These are phyloP conservation scores for Tenrec ecaudatus DNA, from an alignment of 2,113 vertebrate genomes.

Conservation along the genomic window DNA sequence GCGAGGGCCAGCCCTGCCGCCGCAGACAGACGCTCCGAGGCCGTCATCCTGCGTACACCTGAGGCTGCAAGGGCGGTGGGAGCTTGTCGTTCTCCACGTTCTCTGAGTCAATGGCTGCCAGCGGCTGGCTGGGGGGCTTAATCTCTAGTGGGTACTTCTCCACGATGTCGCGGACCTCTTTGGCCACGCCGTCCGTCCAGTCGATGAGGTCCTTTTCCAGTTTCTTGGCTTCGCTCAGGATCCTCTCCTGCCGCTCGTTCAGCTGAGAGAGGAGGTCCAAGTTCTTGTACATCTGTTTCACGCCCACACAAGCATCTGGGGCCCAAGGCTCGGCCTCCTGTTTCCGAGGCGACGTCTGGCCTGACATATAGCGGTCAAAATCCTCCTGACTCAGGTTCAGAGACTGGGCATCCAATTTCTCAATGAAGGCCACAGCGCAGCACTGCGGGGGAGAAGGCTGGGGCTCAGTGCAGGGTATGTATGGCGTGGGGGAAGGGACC, in stretches of 20 bases:
- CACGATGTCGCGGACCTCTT: slow-evolving; percentile 93
- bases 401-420: slow-evolving; percentile 97
- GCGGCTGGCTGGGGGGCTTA: slow-evolving; percentile 85
- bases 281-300: slow-evolving; percentile 93
- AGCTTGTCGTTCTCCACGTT: slow-evolving; percentile 94
- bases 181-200: slow-evolving; percentile 92
- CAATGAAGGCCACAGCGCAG: slow-evolving; percentile 97
- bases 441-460: slow-evolving; percentile 87
- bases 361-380: slow-evolving; percentile 97
- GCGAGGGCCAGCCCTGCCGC: slow-evolving; percentile 49
- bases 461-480: not conserved
- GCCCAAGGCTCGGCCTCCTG: slow-evolving; percentile 89
- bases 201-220: slow-evolving; percentile 94
- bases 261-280: slow-evolving; percentile 93
- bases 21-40: too few species aligned
- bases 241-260: slow-evolving; percentile 91
- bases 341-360: slow-evolving; percentile 92
- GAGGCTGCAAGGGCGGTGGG: slow-evolving; percentile 93
- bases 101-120: slow-evolving; percentile 94
- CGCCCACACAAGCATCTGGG: slow-evolving; percentile 87
- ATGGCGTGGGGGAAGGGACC: too few species aligned
- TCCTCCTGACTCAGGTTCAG: slow-evolving; percentile 96
- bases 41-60: slow-evolving; percentile 93
- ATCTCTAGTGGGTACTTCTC: slow-evolving; percentile 94
- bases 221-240: slow-evolving; percentile 91